Evolutionary conservation across 1,140 invertebrate genomes (phyloP), one percentile per base, ranked within the genome.

Genomic region (Wasmannia auropunctata): DNA sequence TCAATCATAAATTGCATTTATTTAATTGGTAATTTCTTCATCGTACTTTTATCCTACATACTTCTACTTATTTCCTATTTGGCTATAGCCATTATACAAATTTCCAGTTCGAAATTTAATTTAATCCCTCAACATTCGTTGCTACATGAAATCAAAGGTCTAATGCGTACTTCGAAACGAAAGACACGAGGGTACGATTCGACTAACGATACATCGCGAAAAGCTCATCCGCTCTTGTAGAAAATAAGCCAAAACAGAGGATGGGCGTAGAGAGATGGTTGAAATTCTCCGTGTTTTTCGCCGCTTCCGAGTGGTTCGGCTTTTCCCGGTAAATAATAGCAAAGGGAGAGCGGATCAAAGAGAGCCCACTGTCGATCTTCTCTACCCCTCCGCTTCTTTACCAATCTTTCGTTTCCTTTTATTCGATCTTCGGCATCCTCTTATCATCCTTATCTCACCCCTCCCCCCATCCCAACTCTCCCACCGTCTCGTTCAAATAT

Each of bases 241-340:
- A 58, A 72, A 83, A 83, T 83, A 72, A 83, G 67, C 25, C 40
- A 40, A 83, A 83, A 72, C 22, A 79, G 34, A 79, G 34, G 2
- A 28, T 31, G 60, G 14, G 43, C 22, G 10, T 43, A 58, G 28
- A 81, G 40, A 79, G 60, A 81, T 72, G 37, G 65, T 51, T 72
- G 79, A 83, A 72, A 83, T 83, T 72, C 67, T 58, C n/a, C 67
- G 8, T 83, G 69, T 83, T 83, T 81, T 74, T 74, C 67, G 14
- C 49, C 14, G 25, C 67, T 83, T 58, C 22, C 34, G 11, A 19
- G 22, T 56, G 14, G 37, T 83, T 40, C 79, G 79, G 67, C 79
- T 74, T 83, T 81, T 54, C 2, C 10, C 60, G 28, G 37, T 58
- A 58, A 80, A 81, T n/a, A n/a, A n/a, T 81, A 58, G 58, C 49